Base-by-base conservation (phyloP, 1,140 invertebrate genomes). In the Pectinophora gossypiella region DNA sequence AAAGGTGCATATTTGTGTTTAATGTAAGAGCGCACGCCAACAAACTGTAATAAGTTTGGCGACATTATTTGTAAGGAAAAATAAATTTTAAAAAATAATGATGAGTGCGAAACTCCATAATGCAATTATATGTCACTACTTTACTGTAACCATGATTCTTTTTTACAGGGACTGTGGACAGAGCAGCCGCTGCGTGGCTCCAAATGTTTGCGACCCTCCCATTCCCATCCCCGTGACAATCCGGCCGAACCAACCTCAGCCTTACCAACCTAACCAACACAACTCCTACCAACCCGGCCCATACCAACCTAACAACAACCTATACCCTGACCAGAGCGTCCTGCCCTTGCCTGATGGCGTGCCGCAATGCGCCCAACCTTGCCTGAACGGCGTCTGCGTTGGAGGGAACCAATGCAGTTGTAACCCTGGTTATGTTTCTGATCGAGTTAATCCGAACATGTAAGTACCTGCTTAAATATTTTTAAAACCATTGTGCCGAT, bases 311-410 rank as follows among this genome's bases (percentile, higher is more conserved):
- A 7, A 35, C 3, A n/a, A 16, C 7, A 27, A 45, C 23, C 20
- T 19, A n/a, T 21, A 45, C 19, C 46, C 36, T 18, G 12, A 21
- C 2, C 38, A 51, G 21, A 12, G 36, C 16, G 16, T 21, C 3
- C 12, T n/a, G 9, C 42, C 42, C 20, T 20, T 44, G 20, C 42
- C 42, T 19, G 10, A 20, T 20, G 19, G 19, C 18, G 19, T 20
- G 10, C 42, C 42, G 20, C 42, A 44, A 20, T 91, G 90, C 59
- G 76, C 82, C 27, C 53, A 77, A 35, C 68, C 72, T 1, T 91
- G 91, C 53, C 55, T 90, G 15, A 90, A 91, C 54, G 90, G 89
- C 3, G 48, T 74, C 22, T 91, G 91, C 58, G 67, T 77, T 19
- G 85, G 81, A 49, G 73, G 82, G 10, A 85, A 90, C 55, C 70